Conservation (phyloP, 2,113 vertebrate genomes). For the Scomber japonicus region DNA sequence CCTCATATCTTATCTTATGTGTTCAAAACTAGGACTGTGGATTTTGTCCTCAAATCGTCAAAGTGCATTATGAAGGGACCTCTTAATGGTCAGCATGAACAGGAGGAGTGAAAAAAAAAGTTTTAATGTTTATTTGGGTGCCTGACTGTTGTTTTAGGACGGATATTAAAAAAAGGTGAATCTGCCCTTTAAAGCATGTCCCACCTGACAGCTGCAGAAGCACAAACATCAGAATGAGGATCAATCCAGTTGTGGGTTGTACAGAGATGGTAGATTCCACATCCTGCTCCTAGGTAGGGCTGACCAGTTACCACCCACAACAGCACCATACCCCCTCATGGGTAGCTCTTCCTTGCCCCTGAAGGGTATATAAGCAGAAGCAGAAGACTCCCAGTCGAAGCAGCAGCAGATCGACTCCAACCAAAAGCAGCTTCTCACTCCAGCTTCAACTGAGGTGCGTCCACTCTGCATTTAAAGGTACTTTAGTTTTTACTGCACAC, state of each 20-base stretch:
- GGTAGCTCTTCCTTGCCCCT: constrained; percentile 32
- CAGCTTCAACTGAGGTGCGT: constrained; percentile 40
- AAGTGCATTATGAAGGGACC: too few species aligned
- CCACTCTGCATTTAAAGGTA: not conserved
- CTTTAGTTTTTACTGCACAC: not conserved
- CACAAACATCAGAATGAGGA: not conserved
- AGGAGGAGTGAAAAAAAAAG: too few species aligned
- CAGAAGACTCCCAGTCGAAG: constrained; percentile 46
- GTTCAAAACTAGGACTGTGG: too few species aligned
- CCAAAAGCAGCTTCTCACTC: constrained; percentile 40
- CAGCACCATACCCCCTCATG: constrained; percentile 4
- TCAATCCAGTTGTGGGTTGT: constrained; percentile 55
- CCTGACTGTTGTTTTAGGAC: too few species aligned
- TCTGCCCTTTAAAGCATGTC: too few species aligned
- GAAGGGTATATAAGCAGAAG: constrained; percentile 70
- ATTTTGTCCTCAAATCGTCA: too few species aligned
- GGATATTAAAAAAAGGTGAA: too few species aligned
- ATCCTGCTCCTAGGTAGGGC: constrained; percentile 66
- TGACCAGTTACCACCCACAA: constrained; percentile 59
- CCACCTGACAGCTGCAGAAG: not conserved
- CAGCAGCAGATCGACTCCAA: constrained; percentile 46
- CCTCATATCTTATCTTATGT: too few species aligned
- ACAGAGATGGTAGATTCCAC: constrained; percentile 75
- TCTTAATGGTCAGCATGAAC: too few species aligned
- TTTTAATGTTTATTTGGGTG: too few species aligned